These are phyloP conservation scores for Eudasyphora cyanicolor DNA, from an alignment of 2,888 invertebrate genomes.

Conservation along the genomic window DNA sequence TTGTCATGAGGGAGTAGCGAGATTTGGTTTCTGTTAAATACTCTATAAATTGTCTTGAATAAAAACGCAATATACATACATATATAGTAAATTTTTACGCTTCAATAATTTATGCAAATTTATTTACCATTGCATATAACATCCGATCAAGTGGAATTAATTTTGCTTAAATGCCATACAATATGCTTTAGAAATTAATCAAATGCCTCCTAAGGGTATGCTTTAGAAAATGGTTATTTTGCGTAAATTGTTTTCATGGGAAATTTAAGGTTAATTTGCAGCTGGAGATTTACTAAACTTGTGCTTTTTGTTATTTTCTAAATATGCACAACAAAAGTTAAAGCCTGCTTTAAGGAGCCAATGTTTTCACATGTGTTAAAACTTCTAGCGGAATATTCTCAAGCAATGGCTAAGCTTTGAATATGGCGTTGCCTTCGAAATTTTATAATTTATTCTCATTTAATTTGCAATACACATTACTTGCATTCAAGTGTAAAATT, in stretches of 20 bases:
- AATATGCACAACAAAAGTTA: too few relatives aligned
- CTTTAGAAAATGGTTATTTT: constrained; percentile 7
- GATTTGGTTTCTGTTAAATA: constrained; percentile 12
- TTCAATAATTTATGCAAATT: constrained; percentile 26
- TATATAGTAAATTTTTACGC: not conserved
- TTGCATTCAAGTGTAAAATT: not conserved
- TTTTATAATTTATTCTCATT: constrained; percentile 22
- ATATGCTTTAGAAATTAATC: constrained; percentile 16
- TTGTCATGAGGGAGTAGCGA: not conserved
- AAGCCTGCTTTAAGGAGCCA: too few relatives aligned
- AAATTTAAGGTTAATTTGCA: too few relatives aligned
- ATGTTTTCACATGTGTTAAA: too few relatives aligned
- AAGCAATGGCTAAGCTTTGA: too few relatives aligned
- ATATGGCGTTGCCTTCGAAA: too few relatives aligned
- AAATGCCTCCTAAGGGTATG: constrained; percentile 16
- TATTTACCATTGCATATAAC: not conserved
- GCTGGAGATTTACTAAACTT: too few relatives aligned
- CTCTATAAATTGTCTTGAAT: constrained; percentile 1
- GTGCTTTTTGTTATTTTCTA: too few relatives aligned
- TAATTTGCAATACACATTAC: not conserved
- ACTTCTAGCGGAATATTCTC: too few relatives aligned
- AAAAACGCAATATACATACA: not conserved
- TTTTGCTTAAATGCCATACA: not conserved
- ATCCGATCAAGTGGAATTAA: not conserved
- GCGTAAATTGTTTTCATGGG: too few relatives aligned